Evolutionary conservation across 2,113 vertebrate genomes (phyloP), one percentile per base, ranked within the genome.

Genomic region (Larimichthys polyactis): DNA sequence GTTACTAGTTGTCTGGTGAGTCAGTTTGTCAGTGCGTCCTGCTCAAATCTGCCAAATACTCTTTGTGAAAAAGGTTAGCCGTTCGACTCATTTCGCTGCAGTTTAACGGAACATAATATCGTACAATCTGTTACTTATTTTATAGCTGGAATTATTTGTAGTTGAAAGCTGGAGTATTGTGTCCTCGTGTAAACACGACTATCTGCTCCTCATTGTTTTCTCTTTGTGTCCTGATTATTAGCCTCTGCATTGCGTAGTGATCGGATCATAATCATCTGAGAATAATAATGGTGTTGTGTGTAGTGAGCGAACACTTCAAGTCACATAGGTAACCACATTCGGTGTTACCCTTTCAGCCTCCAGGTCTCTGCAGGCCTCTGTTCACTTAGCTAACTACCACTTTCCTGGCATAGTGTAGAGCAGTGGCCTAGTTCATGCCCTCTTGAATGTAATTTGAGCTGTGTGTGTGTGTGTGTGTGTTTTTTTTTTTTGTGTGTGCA

Each of bases 401-500:
- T 81, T 72, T 81, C 36, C 70, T n/a, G 81, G 86, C 72, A 44
- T 70, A 55, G 65, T 78, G 81, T 77, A 67, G 60, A 86, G 64
- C 57, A 54, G 49, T 86, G 84, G 87, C 90, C 85, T 90, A 89
- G 80, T 92, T 91, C 87, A 84, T 89, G 82, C 73, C 87, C 90
- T 82, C 76, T 79, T 84, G 57, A 79, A 64, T 89, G 86, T 91
- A 88, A 90, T 88, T 88, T 89, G 87, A 91, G 87, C 79, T 73
- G 27, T 60, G 72, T 73, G 63, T 84, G 62, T 64, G 59, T 63
- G 14, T 59, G 60, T 79, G 54, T 64, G 54, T 54, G 27, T 27
- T 1, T 27, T 1, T 27, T 1, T 62, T n/a, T 59, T 10, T 27
- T 27, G 27, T 78, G 73, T 60, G 71, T 79, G 67, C 19, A 17